Base-by-base conservation (phyloP, 2,797 vertebrate species). In the Bothrops alternatus region DNA sequence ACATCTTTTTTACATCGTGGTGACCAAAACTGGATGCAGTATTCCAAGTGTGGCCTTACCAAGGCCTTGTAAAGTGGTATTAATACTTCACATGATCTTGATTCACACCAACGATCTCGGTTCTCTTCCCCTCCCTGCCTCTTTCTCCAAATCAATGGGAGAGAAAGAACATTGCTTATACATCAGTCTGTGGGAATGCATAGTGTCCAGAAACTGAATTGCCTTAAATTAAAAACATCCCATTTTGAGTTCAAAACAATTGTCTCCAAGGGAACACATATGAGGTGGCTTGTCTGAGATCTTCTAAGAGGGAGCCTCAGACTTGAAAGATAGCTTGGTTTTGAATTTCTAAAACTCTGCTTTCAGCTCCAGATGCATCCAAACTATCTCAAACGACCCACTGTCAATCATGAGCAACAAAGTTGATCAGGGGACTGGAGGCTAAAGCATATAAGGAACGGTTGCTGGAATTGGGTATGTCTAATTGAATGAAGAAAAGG, bases 61-160 rank as follows among this genome's bases (percentile, higher is more conserved):
- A 32, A 32, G 32, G 32, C 32, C 32, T 32, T 32, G 32, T 32
- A 32, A 32, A 32, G 32, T 32, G 32, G 32, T 32, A 32, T 32
- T 32, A 32, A 32, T 32, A 32, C 32, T 32, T 32, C 32, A 32
- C 32, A 1, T 32, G 32, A 32, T 32, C 32, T 32, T 32, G 32
- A 95, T 90, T n/a, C 91, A 93, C 88, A 92, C 90, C 88, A 92
- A 85, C 61, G 88, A 55, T 65, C 93, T 65, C 82, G 60, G n/a
- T 1, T 18, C 53, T 37, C 14, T 4, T 25, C 32, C 50, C 4
- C 20, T 78, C 25, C 11, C 14, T 61, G 13, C 25, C 61, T 73
- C 20, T 85, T 88, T 61, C 86, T 47, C 56, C 61, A 7, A 1
- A 88, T n/a, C 28, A 57, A 10, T 11, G n/a, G 82, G 89, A 92